These are phyloP conservation scores for Gadopsis marmoratus DNA, from an alignment of 2,797 vertebrate genomes.

Conservation along the genomic window DNA sequence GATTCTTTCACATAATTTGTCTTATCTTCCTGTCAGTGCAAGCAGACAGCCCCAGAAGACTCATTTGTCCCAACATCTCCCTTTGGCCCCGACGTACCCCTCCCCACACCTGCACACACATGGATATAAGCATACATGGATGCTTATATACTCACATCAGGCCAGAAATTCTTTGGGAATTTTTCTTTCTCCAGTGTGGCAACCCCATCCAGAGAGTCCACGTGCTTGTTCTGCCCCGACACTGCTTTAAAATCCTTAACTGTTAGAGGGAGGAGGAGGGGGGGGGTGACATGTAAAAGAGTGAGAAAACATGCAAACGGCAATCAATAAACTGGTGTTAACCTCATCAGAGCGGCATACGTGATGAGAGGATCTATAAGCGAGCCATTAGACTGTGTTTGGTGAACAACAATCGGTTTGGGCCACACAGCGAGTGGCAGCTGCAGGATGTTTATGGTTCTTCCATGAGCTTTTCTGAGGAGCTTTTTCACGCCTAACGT, in stretches of 20 bases:
- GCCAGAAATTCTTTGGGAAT: conserved; percentile 88
- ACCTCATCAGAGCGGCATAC: conserved; percentile 81
- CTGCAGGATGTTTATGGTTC: conserved; percentile 84
- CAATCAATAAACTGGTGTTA: conserved; percentile 89
- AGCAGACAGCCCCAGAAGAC: conserved; percentile 71
- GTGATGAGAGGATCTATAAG: conserved; percentile 85
- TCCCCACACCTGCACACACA: conserved; percentile 33
- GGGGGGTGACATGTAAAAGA: conserved; percentile 76
- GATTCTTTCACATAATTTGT: conserved; percentile 80
- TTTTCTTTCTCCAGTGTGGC: conserved; percentile 87
- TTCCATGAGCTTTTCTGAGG: conserved; percentile 85
- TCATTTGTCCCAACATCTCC: conserved; percentile 75
- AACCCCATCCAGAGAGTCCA: conserved; percentile 81
- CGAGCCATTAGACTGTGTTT: conserved; percentile 80
- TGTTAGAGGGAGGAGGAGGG: conserved; percentile 55
- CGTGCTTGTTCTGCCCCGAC: conserved; percentile 75
- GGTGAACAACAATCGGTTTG: conserved; percentile 71
- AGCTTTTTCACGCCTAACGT: conserved; percentile 85
- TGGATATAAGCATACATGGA: conserved; percentile 33
- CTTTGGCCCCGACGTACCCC: conserved; percentile 51
- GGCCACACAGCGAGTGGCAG: conserved; percentile 75
- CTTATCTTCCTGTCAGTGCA: conserved; percentile 78
- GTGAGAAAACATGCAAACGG: conserved; percentile 87
- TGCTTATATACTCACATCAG: conserved; percentile 84
- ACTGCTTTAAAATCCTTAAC: conserved; percentile 85